Base-by-base conservation (phyloP, 2,888 invertebrate genomes). In the Synanthedon andrenaeformis region DNA sequence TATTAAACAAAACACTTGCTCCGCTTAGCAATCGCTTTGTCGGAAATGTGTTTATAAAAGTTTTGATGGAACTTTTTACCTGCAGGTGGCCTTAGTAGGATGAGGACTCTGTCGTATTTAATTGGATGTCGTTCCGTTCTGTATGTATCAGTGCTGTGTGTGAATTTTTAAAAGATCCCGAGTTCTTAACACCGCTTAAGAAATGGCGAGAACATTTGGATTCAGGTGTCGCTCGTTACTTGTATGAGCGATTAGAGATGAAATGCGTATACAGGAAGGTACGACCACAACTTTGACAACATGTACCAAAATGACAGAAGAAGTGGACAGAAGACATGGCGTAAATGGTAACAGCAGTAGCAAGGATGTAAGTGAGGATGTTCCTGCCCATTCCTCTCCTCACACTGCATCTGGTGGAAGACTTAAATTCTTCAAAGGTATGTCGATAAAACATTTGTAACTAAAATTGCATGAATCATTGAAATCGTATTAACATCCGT, bases 351-450 rank as follows among this genome's bases (percentile, higher is more conserved):
- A 89, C 88, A 89, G 89, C 88, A 89, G 90, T 79, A 88, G 89
- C 74, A 89, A 86, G 78, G 80, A 79, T 75, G 79, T 78, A 58
- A 79, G 66, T 70, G 88, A 87, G 60, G 88, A 89, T 73, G 75
- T 74, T 70, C 77, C 82, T 66, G 88, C 86, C 73, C 78, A 74
- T 64, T 79, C 70, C 68, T 72, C 86, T 62, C 68, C 82, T 65
- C 71, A 80, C 70, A 69, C 76, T 68, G 72, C 87, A 60, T 89
- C 91, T 74, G 93, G 93, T 66, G 94, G 94, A 72, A 90, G 93
- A 68, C 90, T 94, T 64, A 93, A 93, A 78, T 94, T 94, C 83
- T 94, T 93, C 78, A 94, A 93, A 90, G 92, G 92, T 92, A 72
- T 74, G 78, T 80, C 57, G 56, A 8, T 28, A 52, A 1, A 35